phyloP scores from a whole-genome alignment of 2,797 vertebrate species.

The Numenius phaeopus region DNA sequence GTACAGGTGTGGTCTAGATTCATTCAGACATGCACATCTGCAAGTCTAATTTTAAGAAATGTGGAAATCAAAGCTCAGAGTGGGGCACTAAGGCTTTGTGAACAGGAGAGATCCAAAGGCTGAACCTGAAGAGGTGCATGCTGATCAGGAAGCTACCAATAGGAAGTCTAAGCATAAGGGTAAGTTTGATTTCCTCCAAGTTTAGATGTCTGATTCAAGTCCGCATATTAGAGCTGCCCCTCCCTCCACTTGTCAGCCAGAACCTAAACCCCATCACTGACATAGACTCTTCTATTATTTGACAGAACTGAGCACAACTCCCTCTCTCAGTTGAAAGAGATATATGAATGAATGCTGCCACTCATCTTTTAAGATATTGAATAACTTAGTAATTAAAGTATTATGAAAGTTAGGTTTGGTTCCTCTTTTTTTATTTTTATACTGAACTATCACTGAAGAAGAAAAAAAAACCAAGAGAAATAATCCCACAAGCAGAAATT shows the following conservation, averaged over 20 bases:
- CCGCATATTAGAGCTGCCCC: neutral
- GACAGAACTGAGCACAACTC: neutral
- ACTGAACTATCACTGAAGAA: neutral
- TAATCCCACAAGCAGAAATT: neutral
- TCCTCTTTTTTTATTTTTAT: neutral
- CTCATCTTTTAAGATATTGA: neutral
- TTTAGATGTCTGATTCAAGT: neutral
- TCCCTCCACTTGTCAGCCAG: neutral
- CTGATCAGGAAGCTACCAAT: neutral
- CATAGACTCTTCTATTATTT: neutral
- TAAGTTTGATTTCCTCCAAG: neutral
- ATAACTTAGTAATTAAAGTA: neutral
- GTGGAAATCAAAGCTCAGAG: neutral
- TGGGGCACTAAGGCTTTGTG: neutral
- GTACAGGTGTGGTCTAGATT: neutral
- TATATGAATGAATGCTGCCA: neutral
- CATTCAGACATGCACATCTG: neutral
- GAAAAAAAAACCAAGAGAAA: neutral
- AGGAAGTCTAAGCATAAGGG: neutral
- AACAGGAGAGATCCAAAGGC: neutral
- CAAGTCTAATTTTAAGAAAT: neutral
- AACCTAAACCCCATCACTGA: neutral
- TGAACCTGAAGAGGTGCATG: neutral
- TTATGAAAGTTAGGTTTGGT: neutral
- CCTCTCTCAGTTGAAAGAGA: neutral